Conservation (phyloP, 2,888 invertebrate genomes). For the Ormyrus thymus region DNA sequence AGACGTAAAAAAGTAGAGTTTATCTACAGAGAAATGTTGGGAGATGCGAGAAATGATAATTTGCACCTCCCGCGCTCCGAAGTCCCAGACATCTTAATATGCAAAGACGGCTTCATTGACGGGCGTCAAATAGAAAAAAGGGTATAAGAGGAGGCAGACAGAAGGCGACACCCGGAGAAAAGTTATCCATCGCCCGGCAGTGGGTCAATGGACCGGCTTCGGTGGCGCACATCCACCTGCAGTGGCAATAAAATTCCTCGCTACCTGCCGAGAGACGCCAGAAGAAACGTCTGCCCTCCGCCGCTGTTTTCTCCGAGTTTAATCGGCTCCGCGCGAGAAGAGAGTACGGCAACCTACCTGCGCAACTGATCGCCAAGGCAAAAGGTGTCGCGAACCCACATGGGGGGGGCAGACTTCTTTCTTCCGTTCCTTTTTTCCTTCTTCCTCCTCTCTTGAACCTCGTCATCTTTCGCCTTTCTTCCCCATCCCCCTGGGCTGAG, state of each 20-base stretch:
- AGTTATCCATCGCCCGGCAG: conserved; percentile 40
- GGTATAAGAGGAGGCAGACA: background rate
- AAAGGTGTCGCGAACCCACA: conserved; percentile 58
- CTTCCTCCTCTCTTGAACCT: background rate
- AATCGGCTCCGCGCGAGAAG: conserved; percentile 54
- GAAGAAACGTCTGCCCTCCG: conserved; percentile 18
- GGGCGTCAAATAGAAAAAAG: background rate
- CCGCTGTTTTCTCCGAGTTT: conserved; percentile 44
- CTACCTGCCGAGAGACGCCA: conserved; percentile 55
- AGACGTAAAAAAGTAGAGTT: background rate
- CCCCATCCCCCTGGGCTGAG: background rate
- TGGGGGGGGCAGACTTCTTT: conserved; percentile 27
- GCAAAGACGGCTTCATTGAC: conserved; percentile 4
- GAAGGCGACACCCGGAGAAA: conserved; percentile 38
- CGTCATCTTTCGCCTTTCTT: background rate
- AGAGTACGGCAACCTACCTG: conserved; percentile 21
- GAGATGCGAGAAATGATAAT: conserved; percentile 36
- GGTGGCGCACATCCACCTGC: conserved; percentile 46
- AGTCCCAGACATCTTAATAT: conserved; percentile 36
- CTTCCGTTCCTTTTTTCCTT: conserved; percentile 12
- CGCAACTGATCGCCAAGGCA: conserved; percentile 35
- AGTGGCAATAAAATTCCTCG: conserved; percentile 50
- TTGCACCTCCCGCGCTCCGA: conserved; percentile 16
- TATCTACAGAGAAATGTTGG: conserved; percentile 28
- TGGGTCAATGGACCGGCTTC: conserved; percentile 41